Base-by-base conservation (phyloP, 2,888 invertebrate genomes). In the Stratiomys singularior region DNA sequence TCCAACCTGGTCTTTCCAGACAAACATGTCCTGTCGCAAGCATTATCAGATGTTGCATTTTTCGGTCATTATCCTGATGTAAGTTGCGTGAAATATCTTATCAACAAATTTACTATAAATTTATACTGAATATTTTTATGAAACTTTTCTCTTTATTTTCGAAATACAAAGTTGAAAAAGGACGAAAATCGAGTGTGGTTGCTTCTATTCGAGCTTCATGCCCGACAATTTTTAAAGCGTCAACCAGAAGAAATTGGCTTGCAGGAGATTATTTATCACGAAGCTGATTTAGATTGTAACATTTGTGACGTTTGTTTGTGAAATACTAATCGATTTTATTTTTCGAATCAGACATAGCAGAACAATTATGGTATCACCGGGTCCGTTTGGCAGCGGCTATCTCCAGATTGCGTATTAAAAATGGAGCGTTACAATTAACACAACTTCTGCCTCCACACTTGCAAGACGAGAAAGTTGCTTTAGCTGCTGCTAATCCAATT, bases 351-450 rank as follows among this genome's bases (percentile, higher is more conserved):
- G 90, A 90, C 0, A 89, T 92, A 0, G 93, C 94, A 81, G 86
- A 87, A 9, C 88, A 89, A 1, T 86, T 95, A 13, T 92, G 93
- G 91, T 85, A 88, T 9, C 89, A 90, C 81, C 89, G 92, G 76
- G 90, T 93, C 0, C 91, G 91, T 81, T 87, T 95, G 46, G 93
- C 94, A 0, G 95, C 95, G 0, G 92, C 94, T 0, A 89, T 95
- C 58, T 92, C 95, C 0, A 89, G 94, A 79, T 89, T 95, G 80
- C 88, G 94, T 15, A 95, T 95, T 28, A 91, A 92, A 82, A 91
- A 92, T 82, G 92, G 91, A 66, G 95, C 95, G 0, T 89, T 93
- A 37, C 88, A 90, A 47, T 85, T 92, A 82, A 91, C 91, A 46
- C 91, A 94, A 74, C 87, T 95, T 69, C 86, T 95, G 21, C 95